Base-by-base conservation (phyloP, 2,797 vertebrate genomes). In the Trachops cirrhosus region DNA sequence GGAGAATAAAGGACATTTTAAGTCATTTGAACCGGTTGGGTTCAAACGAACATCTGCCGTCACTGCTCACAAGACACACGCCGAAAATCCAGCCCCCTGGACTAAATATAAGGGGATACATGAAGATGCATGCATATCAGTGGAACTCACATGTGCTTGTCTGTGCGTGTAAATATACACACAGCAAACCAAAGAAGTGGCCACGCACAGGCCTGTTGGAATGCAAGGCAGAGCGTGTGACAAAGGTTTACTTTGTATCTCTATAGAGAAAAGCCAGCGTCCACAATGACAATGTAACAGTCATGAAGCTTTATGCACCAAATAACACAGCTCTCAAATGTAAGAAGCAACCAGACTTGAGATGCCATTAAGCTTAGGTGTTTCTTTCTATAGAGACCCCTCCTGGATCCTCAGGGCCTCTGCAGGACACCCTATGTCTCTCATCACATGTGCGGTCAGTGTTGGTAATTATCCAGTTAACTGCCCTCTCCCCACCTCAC, bases 151-250 rank as follows among this genome's bases (percentile, higher is more conserved):
- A 26, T 14, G 9, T n/a, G 21, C 1, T 0, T 3, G 14, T 15
- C 2, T 46, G 22, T 29, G 19, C 6, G n/a, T 2, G 3, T 26
- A 1, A 0, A 22, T 5, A 6, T 12, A 11, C 14, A 44, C 1
- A 12, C 0, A 11, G 9, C 19, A n/a, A 41, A 88, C 11, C 73
- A 54, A 70, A 92, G 57, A 5, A 80, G 62, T 21, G 14, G 59
- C 18, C 10, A 24, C 15, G 0, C 15, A 34, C 74, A 32, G n/a
- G 7, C 34, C 21, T 7, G n/a, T 29, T 21, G 21, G 24, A 54
- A 82, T 48, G 75, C 41, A 52, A 62, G 64, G 22, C 22, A 16
- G 2, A 39, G 62, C 62, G 9, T 29, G 21, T 12, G 52, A 52
- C 22, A 44, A 62, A 73, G 12, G 16, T 16, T 50, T 64, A 71